phyloP scores from a whole-genome alignment of 2,113 vertebrate species.

The Syrrhaptes paradoxus region DNA sequence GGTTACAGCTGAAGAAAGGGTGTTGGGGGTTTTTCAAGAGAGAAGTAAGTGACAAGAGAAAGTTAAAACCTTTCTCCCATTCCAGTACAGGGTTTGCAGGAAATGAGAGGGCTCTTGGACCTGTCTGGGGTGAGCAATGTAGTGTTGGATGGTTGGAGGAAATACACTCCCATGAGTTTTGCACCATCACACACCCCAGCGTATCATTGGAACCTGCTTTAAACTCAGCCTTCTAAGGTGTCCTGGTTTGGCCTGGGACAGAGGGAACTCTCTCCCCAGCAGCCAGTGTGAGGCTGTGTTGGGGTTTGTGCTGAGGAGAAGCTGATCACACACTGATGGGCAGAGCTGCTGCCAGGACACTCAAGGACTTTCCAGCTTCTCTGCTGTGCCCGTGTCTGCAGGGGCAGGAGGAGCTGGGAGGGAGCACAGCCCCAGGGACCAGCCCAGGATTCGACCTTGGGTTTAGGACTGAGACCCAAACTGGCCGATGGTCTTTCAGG shows the following conservation, averaged over 20 bases:
- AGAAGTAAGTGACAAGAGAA: background rate
- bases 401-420: no score
- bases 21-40: background rate
- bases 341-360: no score
- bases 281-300: no score
- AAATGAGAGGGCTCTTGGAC: background rate
- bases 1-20: background rate
- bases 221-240: background rate
- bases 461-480: no score
- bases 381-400: no score
- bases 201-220: background rate
- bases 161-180: accelerated
- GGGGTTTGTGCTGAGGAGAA: no score
- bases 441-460: no score
- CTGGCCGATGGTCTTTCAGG: background rate
- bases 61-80: background rate
- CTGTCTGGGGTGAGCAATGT: background rate
- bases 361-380: no score
- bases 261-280: no score
- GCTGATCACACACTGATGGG: no score
- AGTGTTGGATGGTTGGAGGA: background rate
- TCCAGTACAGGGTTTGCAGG: background rate
- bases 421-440: no score
- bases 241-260: no score
- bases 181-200: background rate